Evolutionary conservation across 2,113 vertebrate species (phyloP), one percentile per base, ranked within the genome.

Genomic region (Lagopus muta): DNA sequence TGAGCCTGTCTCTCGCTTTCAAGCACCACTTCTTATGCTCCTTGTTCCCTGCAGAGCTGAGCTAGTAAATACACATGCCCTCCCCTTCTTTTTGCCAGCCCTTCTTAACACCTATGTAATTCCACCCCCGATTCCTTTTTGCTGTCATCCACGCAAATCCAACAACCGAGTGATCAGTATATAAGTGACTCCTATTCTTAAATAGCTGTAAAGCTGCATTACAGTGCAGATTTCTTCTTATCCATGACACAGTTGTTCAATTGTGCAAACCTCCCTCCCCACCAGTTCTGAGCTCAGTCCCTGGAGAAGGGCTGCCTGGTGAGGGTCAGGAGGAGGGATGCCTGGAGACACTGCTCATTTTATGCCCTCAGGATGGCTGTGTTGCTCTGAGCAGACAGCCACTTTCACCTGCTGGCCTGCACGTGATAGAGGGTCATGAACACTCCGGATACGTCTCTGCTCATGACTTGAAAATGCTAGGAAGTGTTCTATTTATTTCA

Each of bases 401-500:
- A 42, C n/a, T 88, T 81, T 69, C 79, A 84, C 47, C 48, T 61
- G 67, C 73, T 92, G 69, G 43, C n/a, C 54, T 91, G 62, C 72
- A 64, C 6, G 1, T 92, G 43, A 55, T 67, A 3, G n/a, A 83
- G 40, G 50, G 17, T 76, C 55, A 22, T 2, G 3, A 48, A 65
- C 43, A 54, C 32, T 88, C 75, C 62, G 38, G 73, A 82, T 69
- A 86, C 85, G 42, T 73, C 43, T 91, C 82, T 78, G 16, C 84
- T 92, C 62, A 69, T 75, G 61, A 85, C 42, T 40, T 64, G 70
- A 88, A 69, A 67, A 65, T 55, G 61, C 38, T 61, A 72, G 52
- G 48, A 89, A 92, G 38, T 66, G n/a, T 70, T 92, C 66, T 72
- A 54, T 70, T 94, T 94, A 71, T 71, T 93, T 90, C 50, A 72